phyloP scores from a whole-genome alignment of 2,888 invertebrate species.

The Spilarctia lutea region DNA sequence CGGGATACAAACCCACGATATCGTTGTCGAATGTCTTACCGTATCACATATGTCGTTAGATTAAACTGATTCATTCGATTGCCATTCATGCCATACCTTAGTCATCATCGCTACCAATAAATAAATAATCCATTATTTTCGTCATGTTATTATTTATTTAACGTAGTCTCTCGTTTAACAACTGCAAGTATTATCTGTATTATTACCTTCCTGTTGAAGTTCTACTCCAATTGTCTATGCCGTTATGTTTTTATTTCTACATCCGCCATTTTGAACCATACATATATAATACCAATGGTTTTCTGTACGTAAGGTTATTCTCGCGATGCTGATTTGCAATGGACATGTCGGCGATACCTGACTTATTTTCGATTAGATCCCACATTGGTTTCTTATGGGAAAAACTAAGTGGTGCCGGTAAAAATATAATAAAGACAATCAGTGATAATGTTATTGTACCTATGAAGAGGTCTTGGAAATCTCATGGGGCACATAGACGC shows the following conservation, averaged over 20 bases:
- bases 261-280: background rate
- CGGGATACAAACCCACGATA: background rate
- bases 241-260: background rate
- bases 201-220: background rate
- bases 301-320: background rate
- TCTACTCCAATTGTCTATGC: background rate
- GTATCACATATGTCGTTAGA: background rate
- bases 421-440: background rate
- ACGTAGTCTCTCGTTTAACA: background rate
- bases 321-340: background rate
- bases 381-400: background rate
- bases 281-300: background rate
- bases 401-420: background rate
- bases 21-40: background rate
- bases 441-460: conserved; percentile 7
- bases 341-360: background rate
- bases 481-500: background rate
- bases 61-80: background rate
- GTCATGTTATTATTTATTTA: background rate
- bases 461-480: background rate
- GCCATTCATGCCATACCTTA: background rate
- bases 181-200: background rate
- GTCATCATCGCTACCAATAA: background rate
- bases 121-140: background rate
- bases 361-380: background rate